These are phyloP conservation scores for Achlya flavicornis DNA, from an alignment of 2,888 invertebrate genomes.

Conservation along the genomic window DNA sequence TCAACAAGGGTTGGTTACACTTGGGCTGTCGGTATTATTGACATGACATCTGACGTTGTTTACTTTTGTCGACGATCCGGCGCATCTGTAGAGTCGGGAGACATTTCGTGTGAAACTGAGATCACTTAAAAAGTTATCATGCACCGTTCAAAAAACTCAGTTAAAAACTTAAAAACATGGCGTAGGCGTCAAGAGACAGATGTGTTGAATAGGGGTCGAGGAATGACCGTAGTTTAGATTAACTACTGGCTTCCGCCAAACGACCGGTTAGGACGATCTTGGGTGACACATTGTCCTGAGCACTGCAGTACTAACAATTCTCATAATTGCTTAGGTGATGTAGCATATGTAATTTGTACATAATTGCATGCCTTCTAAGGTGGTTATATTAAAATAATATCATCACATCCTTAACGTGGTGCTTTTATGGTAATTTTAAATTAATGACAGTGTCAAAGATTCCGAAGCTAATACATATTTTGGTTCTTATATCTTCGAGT, in stretches of 20 bases:
- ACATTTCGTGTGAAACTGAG: conserved; percentile 63
- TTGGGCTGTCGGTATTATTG: conserved; percentile 35
- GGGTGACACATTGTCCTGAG: conserved; percentile 48
- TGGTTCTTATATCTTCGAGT: not conserved
- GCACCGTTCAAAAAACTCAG: conserved; percentile 52
- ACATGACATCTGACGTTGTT: conserved; percentile 55
- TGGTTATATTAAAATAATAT: not conserved
- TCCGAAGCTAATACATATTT: not conserved
- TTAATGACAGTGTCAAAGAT: not conserved
- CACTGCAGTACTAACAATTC: conserved; percentile 22
- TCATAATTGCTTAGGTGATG: conserved; percentile 14
- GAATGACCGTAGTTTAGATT: conserved; percentile 76
- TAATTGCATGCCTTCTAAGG: conserved; percentile 1
- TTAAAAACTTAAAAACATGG: conserved; percentile 55
- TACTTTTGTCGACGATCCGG: conserved; percentile 54
- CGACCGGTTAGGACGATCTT: conserved; percentile 46
- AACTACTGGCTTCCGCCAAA: conserved; percentile 78
- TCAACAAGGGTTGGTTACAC: conserved; percentile 19
- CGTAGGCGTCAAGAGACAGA: conserved; percentile 70
- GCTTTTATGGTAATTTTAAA: not conserved
- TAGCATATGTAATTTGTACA: not conserved
- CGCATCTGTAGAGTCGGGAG: conserved; percentile 47
- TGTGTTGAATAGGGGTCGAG: conserved; percentile 62
- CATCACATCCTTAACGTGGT: not conserved
- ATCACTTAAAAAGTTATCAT: conserved; percentile 70